A percentile compares a stretch with the other conserved stretches of the same genome.
Evolutionary conservation across 35 echinoderm and acorn worm species (phyloP).

Genomic region (Antedon bifida): DNA sequence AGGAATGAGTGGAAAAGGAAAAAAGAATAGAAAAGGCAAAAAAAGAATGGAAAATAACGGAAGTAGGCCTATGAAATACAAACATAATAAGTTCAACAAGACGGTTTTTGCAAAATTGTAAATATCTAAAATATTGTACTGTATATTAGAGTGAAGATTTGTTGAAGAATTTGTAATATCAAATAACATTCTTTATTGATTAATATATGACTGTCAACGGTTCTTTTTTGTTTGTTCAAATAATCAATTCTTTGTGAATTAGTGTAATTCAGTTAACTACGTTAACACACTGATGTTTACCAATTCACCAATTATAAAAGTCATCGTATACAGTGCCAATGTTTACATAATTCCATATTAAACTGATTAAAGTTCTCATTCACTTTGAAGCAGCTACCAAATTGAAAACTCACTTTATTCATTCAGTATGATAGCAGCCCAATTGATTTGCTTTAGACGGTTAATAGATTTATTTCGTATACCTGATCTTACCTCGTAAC

Average conservation of each 20-base stretch:
- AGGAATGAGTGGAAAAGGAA: no score
- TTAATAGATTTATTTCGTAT: background rate
- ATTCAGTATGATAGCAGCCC: background rate
- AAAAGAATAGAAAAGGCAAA: no score
- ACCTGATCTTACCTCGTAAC: background rate
- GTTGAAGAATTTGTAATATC: background rate
- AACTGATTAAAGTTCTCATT: background rate
- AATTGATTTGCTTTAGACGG: background rate
- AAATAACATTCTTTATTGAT: background rate
- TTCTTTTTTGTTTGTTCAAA: background rate
- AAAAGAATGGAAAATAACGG: no score
- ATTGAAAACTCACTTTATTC: background rate
- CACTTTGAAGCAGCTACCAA: background rate
- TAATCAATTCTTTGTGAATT: background rate
- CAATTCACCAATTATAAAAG: background rate
- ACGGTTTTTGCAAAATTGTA: no score
- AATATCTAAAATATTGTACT: no score
- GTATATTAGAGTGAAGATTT: background rate
- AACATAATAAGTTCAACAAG: no score
- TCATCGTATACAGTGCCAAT: background rate
- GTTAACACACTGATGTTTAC: background rate
- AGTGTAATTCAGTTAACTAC: background rate
- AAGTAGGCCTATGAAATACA: no score
- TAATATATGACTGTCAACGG: background rate
- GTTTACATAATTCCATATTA: background rate